Evolutionary conservation across 1,140 invertebrate species (phyloP).

Genomic region (Leucophenga varia): DNA sequence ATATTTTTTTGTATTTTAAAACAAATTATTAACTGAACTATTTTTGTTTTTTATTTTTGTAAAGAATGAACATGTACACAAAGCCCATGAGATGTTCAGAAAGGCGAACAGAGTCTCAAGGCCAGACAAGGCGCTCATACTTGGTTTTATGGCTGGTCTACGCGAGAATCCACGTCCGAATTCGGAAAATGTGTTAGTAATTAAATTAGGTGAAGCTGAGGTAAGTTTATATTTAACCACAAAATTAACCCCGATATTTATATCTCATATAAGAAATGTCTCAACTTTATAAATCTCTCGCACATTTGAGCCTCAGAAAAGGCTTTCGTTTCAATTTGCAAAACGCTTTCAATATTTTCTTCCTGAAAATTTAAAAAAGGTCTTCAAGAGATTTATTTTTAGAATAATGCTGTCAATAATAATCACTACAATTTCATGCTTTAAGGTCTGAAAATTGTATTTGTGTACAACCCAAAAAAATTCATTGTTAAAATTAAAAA

Average conservation of each 20-base stretch:
- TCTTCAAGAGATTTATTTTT: too few relatives aligned
- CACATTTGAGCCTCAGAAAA: too few relatives aligned
- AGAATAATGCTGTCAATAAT: too few relatives aligned
- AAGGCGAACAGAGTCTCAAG: slow-evolving; percentile 93
- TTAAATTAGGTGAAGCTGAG: slow-evolving; percentile 53
- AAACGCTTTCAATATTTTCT: too few relatives aligned
- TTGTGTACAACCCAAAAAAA: too few relatives aligned
- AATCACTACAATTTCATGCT: too few relatives aligned
- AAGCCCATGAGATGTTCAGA: slow-evolving; percentile 96
- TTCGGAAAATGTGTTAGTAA: slow-evolving; percentile 53
- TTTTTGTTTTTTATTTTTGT: slow-evolving; percentile 33
- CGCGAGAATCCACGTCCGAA: slow-evolving; percentile 54
- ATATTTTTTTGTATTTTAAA: background rate
- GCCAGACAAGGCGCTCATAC: slow-evolving; percentile 94
- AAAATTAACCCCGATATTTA: background rate
- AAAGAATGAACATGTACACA: slow-evolving; percentile 92
- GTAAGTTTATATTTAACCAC: slow-evolving; percentile 17
- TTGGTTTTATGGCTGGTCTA: slow-evolving; percentile 96
- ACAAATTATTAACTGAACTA: background rate
- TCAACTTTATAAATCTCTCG: too few relatives aligned
- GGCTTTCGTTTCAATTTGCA: too few relatives aligned
- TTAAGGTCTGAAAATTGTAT: too few relatives aligned
- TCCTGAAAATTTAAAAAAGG: too few relatives aligned
- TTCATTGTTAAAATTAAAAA: too few relatives aligned
- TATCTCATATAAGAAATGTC: too few relatives aligned